Base-by-base conservation (phyloP, 2,113 vertebrate genomes). In the Circaetus cinerascens region DNA sequence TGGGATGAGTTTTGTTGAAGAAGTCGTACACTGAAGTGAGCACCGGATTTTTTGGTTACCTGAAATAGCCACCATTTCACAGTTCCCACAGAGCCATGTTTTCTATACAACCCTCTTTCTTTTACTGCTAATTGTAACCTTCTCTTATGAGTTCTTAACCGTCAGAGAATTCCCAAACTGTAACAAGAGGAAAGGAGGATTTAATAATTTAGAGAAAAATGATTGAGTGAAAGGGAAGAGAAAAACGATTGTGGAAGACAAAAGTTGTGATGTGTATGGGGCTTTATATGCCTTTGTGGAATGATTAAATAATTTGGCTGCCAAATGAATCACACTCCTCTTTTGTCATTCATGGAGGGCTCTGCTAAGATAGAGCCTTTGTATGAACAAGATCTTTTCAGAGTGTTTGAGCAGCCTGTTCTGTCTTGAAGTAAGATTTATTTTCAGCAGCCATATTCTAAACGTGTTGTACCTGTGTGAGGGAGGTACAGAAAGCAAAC, bases 281-380 rank as follows among this genome's bases (percentile, higher is more conserved):
- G n/a, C 71, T 94, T 88, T 92, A 96, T 93, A 88, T 97, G 88
- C 21, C 69, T 87, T 93, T 97, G 95, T 97, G 95, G 92, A 96
- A 94, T 34, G 74, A 96, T 97, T 97, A 87, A 95, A 98, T 98
- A 96, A 97, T 98, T 97, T 90, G 83, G 43, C 95, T 98, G 95
- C 97, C 94, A 96, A 93, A 96, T 97, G 94, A 98, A 97, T 98
- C 96, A 95, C 78, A 76, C 9, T 88, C 14, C 26, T 95, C 46
- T 94, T 89, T 93, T 88, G 63, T 90, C 78, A 73, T 81, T 96
- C 71, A 71, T 74, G 43, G 62, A 95, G 55, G 56, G 30, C n/a
- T 97, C 62, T 94, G 68, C 66, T 84, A 38, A 84, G 53, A 36
- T 56, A 64, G 53, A 78, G 56, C 30, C 50, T 83, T 56, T 87